These are phyloP conservation scores for Reinhardtius hippoglossoides DNA, from an alignment of 2,113 vertebrate genomes.

Conservation along the genomic window DNA sequence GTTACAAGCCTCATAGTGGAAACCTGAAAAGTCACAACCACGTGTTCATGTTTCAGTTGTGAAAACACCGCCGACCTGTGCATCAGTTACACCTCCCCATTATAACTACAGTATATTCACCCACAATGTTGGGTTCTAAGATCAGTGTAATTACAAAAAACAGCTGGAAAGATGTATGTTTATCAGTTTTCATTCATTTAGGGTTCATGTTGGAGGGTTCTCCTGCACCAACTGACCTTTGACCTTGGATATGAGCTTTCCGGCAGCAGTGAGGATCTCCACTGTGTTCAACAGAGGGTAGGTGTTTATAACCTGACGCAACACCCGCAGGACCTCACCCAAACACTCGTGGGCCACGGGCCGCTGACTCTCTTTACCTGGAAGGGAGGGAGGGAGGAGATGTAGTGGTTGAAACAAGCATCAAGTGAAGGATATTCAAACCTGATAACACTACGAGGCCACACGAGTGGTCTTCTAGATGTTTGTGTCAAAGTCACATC, in stretches of 20 bases:
- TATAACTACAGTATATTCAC: not conserved
- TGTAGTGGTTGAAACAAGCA: not conserved
- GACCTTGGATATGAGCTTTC: slow-evolving; percentile 94
- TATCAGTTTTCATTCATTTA: no score
- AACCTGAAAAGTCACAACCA: slow-evolving; percentile 78
- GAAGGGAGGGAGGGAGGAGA: not conserved
- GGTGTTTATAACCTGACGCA: slow-evolving; percentile 91
- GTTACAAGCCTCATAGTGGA: slow-evolving; percentile 90
- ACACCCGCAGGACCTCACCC: slow-evolving; percentile 90
- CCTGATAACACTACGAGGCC: not conserved
- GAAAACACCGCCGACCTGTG: no score
- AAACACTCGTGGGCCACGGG: slow-evolving; percentile 91
- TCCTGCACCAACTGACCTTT: slow-evolving; percentile 87
- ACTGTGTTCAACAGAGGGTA: slow-evolving; percentile 95
- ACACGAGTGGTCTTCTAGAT: no score
- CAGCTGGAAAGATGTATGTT: not conserved
- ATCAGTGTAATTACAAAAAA: no score
- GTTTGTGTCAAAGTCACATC: not conserved
- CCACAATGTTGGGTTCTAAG: not conserved
- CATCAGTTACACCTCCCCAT: not conserved
- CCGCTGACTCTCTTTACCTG: slow-evolving; percentile 89
- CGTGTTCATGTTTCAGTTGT: slow-evolving; percentile 10
- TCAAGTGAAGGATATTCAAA: not conserved
- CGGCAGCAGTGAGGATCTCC: slow-evolving; percentile 93
- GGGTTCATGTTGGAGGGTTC: no score